phyloP scores from a whole-genome alignment of 2,113 vertebrate genomes.

The Trematomus loennbergii region DNA sequence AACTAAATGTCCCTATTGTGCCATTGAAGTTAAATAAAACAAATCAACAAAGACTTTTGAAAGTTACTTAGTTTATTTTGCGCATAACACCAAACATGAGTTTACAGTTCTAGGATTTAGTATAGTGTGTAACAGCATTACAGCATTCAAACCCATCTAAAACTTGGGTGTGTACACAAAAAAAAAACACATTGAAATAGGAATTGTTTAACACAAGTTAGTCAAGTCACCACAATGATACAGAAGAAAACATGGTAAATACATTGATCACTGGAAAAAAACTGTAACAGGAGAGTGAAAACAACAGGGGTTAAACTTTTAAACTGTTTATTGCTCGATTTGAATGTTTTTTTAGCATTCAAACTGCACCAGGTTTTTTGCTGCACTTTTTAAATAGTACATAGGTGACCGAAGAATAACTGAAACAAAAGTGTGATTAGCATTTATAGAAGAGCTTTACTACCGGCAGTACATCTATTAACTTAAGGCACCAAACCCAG shows the following conservation, averaged over 20 bases:
- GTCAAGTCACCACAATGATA: not conserved
- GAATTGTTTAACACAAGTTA: not conserved
- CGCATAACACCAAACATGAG: slow-evolving; percentile 55
- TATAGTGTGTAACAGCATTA: slow-evolving; percentile 31
- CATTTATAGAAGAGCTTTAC: not conserved
- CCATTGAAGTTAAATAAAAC: not conserved
- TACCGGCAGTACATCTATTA: slow-evolving; percentile 14
- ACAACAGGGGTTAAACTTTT: not conserved
- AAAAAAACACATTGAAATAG: not conserved
- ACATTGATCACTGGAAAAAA: not conserved
- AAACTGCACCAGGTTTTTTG: not conserved
- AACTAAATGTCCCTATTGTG: not conserved
- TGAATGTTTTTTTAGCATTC: not conserved
- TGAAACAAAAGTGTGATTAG: not conserved
- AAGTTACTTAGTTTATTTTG: slow-evolving; percentile 51
- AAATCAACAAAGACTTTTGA: not conserved
- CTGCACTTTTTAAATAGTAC: not conserved
- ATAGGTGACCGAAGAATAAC: not conserved
- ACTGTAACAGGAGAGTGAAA: not conserved
- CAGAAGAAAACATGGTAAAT: slow-evolving; percentile 20
- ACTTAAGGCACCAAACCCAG: slow-evolving; percentile 70
- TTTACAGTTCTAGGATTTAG: slow-evolving; percentile 7
- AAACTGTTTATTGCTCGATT: slow-evolving; percentile 1
- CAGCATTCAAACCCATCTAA: slow-evolving; percentile 30
- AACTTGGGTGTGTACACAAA: not conserved